Evolutionary conservation across 2,888 invertebrate genomes (phyloP).

Genomic region (Amitus sp.): DNA sequence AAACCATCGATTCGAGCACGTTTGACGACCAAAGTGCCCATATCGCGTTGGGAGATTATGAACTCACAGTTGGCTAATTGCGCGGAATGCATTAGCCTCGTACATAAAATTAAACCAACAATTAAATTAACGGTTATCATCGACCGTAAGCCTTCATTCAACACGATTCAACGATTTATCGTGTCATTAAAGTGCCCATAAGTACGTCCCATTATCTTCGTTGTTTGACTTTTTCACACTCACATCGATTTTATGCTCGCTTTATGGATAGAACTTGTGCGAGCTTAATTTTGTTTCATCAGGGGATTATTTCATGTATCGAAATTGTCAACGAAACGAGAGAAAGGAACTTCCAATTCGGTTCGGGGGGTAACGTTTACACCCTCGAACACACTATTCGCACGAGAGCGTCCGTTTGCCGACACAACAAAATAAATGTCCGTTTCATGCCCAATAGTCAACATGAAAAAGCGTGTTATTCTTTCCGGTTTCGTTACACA

Average conservation of each 20-base stretch:
- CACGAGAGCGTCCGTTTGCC: conserved; percentile 38
- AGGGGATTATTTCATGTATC: conserved; percentile 1
- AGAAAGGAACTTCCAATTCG: conserved; percentile 12
- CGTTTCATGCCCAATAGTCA: conserved; percentile 8
- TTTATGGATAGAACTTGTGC: background rate
- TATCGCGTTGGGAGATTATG: background rate
- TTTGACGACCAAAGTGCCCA: conserved; percentile 4
- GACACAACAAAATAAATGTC: conserved; percentile 37
- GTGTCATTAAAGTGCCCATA: too few species aligned
- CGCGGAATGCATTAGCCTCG: background rate
- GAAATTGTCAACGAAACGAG: conserved; percentile 4
- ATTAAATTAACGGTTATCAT: background rate
- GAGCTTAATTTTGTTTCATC: background rate
- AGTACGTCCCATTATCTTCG: background rate
- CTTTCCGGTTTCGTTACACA: conserved; percentile 42
- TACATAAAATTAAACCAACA: background rate
- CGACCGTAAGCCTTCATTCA: background rate
- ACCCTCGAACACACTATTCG: conserved; percentile 16
- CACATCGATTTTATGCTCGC: too few species aligned
- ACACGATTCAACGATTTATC: background rate
- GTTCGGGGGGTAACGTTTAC: conserved; percentile 21
- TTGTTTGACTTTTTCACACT: background rate
- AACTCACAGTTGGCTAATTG: background rate
- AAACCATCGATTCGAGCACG: background rate
- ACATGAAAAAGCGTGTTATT: conserved; percentile 15